These are phyloP conservation scores for Ptychadena robeensis DNA, from an alignment of 2,797 vertebrate genomes.

Conservation along the genomic window DNA sequence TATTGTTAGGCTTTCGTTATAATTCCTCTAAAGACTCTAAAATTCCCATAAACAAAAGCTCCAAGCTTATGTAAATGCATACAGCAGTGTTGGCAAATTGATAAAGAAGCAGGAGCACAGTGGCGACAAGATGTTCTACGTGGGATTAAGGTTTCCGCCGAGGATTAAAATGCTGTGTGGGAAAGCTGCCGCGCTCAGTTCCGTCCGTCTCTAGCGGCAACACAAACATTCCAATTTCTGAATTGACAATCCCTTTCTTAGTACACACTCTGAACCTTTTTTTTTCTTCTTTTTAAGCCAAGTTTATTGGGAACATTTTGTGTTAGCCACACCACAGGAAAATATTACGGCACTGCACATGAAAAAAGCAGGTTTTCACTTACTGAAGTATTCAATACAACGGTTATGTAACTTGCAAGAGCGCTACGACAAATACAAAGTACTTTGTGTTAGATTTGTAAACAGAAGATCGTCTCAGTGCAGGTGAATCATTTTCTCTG, in stretches of 20 bases:
- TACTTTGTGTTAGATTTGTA: not conserved
- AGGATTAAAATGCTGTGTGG: not conserved
- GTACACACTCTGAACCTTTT: not conserved
- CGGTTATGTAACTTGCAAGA: constrained; percentile 17
- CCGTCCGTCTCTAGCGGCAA: not conserved
- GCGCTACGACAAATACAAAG: not conserved
- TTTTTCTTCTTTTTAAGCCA: constrained; percentile 17
- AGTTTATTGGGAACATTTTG: constrained; percentile 57
- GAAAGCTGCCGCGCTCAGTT: not conserved
- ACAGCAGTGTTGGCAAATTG: not conserved
- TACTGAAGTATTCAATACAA: not conserved
- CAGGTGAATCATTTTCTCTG: not conserved
- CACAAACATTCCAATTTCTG: constrained; percentile 1
- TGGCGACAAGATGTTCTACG: not conserved
- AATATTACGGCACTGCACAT: not conserved
- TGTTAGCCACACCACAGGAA: constrained; percentile 22
- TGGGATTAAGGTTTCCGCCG: constrained; percentile 22
- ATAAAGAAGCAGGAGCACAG: not conserved
- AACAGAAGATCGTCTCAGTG: too few species aligned
- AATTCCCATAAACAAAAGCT: not conserved
- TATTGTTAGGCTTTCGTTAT: not conserved
- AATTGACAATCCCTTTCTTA: not conserved
- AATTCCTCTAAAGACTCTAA: not conserved
- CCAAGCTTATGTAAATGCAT: not conserved
- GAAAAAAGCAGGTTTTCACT: not conserved